A percentile compares a stretch with the other conserved stretches of the same genome.
Conservation (phyloP, 2,888 invertebrate genomes). For the Orthonevra nobilis region DNA sequence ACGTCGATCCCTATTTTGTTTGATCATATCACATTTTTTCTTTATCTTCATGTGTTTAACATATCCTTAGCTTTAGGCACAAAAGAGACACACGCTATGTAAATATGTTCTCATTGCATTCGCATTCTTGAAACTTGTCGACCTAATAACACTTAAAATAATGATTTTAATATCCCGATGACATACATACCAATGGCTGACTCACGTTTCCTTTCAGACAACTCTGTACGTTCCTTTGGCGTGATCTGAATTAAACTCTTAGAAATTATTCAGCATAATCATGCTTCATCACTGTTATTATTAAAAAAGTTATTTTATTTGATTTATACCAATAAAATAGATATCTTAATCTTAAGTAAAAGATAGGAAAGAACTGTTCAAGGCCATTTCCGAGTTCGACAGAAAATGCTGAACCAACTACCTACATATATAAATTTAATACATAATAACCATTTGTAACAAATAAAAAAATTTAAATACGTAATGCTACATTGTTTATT, state of each 20-base stretch:
- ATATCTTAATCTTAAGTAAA: conserved; percentile 19
- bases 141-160: too few relatives aligned
- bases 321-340: conserved; percentile 4
- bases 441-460: conserved; percentile 42
- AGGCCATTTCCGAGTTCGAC: conserved; percentile 27
- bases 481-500: too few relatives aligned
- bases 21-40: conserved; percentile 2
- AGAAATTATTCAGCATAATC: neutral
- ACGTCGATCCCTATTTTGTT: conserved; percentile 3
- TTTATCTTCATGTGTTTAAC: conserved; percentile 16
- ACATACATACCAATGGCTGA: too few relatives aligned
- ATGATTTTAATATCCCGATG: too few relatives aligned
- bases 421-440: conserved; percentile 29
- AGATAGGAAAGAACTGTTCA: conserved; percentile 32
- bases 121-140: too few relatives aligned
- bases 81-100: too few relatives aligned
- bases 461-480: too few relatives aligned
- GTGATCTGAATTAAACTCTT: too few relatives aligned
- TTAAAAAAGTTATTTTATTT: neutral
- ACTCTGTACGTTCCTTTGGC: too few relatives aligned
- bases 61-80: neutral
- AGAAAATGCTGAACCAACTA: conserved; percentile 18
- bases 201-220: neutral
- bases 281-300: neutral
- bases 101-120: too few relatives aligned